Evolutionary conservation across 1,140 invertebrate species (phyloP), one percentile per base, ranked within the genome.

Genomic region (Lerema accius): DNA sequence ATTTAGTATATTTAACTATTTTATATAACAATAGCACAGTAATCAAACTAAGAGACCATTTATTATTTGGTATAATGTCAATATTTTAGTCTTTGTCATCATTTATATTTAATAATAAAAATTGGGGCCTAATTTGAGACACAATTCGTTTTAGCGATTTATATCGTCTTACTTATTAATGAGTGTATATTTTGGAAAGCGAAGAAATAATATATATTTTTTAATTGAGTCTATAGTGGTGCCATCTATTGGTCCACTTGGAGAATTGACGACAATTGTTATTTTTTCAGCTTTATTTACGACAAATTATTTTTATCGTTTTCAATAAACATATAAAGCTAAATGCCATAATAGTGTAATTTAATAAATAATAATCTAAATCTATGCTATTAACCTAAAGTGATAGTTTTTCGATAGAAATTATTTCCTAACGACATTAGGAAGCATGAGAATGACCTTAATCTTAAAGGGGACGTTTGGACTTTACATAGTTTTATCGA

Each of bases 361-460:
- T 3, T 23, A 32, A 32, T 32, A 32, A 32, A 32, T 32, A 32
- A 32, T 7, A 32, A 32, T 32, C 9, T 9, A 32, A 32, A 4
- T 9, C 4, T 32, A 32, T 23, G 5, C 19, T 23, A 23, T 23
- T 23, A 23, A 23, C 19, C 19, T 23, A 23, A 23, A 3, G 19
- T 23, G 19, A 32, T 32, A 32, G 28, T 32, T 32, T 32, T 7
- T 1, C 4, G 9, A 32, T 1, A 23, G 4, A 32, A 32, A 7
- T 32, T 7, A 32, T 32, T 32, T 7, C 7, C 4, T 32, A 32
- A 32, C 4, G 19, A 23, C 10, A 26, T n/a, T 26, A 48, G 19
- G 19, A 48, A 48, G 23, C 45, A 26, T 48, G 19, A 13, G 11
- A 17, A 48, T 48, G 45, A 11, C 19, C 45, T 48, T 48, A 48